A percentile compares a stretch with the other conserved stretches of the same genome.
Conservation (phyloP, 92 coral and sea anemone species). For the Pocillopora meandrina region DNA sequence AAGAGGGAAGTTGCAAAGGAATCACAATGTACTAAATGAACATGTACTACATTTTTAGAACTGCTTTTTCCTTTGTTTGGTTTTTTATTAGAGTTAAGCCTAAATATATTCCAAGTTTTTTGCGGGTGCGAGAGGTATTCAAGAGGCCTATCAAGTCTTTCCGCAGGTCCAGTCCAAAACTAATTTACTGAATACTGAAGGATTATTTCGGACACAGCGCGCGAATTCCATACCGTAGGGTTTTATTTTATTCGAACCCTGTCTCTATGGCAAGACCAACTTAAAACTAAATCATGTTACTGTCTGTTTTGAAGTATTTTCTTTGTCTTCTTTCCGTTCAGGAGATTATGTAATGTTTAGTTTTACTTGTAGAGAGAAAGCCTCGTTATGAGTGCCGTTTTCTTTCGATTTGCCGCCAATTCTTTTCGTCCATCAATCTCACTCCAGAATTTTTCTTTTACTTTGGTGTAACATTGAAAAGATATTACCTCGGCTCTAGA, state of each 20-base stretch:
- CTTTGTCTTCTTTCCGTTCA: not conserved
- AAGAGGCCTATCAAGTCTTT: not conserved
- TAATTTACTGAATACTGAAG: not conserved
- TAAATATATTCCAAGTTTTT: no score
- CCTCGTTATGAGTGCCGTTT: not conserved
- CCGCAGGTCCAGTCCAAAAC: not conserved
- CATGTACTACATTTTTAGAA: no score
- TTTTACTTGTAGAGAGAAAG: not conserved
- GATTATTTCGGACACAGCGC: not conserved
- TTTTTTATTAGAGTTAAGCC: no score
- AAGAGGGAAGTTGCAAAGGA: no score
- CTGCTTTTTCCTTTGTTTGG: no score
- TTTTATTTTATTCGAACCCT: not conserved
- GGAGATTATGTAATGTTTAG: not conserved
- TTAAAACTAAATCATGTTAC: not conserved
- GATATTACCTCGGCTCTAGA: conserved; percentile 12
- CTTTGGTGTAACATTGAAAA: conserved; percentile 8
- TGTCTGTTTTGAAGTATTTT: not conserved
- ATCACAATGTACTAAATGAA: no score
- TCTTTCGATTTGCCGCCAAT: not conserved
- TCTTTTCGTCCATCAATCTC: not conserved
- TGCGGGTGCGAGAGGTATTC: not conserved
- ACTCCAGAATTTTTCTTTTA: not conserved
- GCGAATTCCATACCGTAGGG: not conserved
- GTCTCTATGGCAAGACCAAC: not conserved